A percentile compares a stretch with the other conserved stretches of the same genome.
These are phyloP conservation scores for Excalfactoria chinensis DNA, from an alignment of 2,113 vertebrate species.

Conservation along the genomic window DNA sequence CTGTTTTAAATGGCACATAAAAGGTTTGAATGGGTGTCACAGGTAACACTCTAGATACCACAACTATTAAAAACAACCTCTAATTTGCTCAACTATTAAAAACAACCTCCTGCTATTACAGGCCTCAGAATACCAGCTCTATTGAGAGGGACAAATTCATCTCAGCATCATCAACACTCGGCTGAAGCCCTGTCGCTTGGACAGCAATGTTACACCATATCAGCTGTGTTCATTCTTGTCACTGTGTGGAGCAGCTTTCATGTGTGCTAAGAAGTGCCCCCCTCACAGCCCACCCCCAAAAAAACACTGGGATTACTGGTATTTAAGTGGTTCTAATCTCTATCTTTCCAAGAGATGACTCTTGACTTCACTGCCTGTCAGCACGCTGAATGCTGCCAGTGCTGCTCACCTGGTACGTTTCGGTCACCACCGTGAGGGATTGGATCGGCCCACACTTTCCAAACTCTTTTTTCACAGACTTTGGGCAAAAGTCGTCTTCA, in stretches of 20 bases:
- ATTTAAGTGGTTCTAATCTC: not conserved
- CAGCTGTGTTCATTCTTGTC: not conserved
- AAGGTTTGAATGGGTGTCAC: not conserved
- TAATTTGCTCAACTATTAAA: not conserved
- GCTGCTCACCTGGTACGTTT: constrained; percentile 72
- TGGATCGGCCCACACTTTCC: constrained; percentile 81
- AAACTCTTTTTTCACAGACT: constrained; percentile 80
- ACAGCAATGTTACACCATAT: not conserved
- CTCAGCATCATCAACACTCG: not conserved
- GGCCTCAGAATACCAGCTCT: not conserved
- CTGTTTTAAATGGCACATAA: not conserved
- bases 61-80: not conserved
- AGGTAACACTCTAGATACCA: not conserved
- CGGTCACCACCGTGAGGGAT: constrained; percentile 77
- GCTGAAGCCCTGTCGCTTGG: not conserved
- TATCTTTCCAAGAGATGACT: not conserved
- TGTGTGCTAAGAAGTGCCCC: not conserved
- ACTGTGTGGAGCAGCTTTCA: not conserved
- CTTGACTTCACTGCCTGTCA: not conserved
- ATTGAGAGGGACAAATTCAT: not conserved
- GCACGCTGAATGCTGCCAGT: not conserved
- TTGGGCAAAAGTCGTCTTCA: constrained; percentile 70
- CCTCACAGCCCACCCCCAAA: not conserved
- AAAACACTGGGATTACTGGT: not conserved
- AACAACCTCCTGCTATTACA: not conserved